phyloP scores from a whole-genome alignment of 2,888 invertebrate species.

The Iphiclides podalirius region DNA sequence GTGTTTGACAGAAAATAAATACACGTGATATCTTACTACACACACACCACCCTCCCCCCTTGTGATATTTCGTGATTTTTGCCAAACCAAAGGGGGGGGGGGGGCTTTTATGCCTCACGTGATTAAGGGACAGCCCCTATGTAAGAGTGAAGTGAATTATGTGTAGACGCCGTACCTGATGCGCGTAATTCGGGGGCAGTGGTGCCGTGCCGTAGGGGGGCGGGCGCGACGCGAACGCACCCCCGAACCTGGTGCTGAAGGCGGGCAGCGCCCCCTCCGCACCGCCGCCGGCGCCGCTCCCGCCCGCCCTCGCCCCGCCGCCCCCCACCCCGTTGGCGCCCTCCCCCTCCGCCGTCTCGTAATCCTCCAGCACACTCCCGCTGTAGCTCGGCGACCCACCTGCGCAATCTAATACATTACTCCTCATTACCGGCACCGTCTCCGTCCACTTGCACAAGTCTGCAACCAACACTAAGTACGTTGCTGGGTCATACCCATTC shows the following conservation, averaged over 20 bases:
- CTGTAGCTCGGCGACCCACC: slow-evolving; percentile 61
- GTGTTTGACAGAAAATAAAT: too few relatives aligned
- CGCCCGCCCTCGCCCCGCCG: slow-evolving; percentile 42
- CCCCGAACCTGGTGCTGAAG: slow-evolving; percentile 78
- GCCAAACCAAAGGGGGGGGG: too few relatives aligned
- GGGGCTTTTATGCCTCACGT: too few relatives aligned
- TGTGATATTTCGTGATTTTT: too few relatives aligned
- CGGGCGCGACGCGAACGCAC: slow-evolving; percentile 53
- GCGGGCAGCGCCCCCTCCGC: slow-evolving; percentile 72
- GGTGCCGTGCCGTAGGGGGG: slow-evolving; percentile 48
- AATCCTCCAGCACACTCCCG: slow-evolving; percentile 35
- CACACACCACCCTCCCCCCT: too few relatives aligned
- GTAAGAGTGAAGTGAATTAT: too few relatives aligned
- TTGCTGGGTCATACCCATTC: too few relatives aligned
- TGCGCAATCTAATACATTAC: slow-evolving; percentile 26
- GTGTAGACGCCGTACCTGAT: slow-evolving; percentile 42
- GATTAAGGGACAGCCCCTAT: too few relatives aligned
- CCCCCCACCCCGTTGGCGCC: slow-evolving; percentile 43
- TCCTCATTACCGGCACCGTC: too few relatives aligned
- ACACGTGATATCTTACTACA: too few relatives aligned
- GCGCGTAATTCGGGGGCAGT: slow-evolving; percentile 54
- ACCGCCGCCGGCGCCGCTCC: slow-evolving; percentile 38
- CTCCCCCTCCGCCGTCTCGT: slow-evolving; percentile 33
- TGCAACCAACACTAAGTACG: too few relatives aligned
- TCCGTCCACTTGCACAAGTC: too few relatives aligned